phyloP scores from a whole-genome alignment of 1,140 invertebrate genomes.

The Formica selysi region DNA sequence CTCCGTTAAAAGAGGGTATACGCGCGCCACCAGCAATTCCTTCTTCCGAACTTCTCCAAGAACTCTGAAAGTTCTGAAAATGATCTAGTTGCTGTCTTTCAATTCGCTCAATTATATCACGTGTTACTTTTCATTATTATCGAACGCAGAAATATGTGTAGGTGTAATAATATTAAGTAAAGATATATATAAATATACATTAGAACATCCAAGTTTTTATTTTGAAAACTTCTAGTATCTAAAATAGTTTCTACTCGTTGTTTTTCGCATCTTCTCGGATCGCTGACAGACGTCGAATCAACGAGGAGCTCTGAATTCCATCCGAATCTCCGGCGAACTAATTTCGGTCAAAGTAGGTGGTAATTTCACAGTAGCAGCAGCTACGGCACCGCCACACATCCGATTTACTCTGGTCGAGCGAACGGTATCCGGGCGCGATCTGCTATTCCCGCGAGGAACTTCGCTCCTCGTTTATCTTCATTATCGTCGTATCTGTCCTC shows the following conservation, averaged over 20 bases:
- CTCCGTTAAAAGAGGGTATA: conserved; percentile 40
- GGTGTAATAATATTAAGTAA: no score
- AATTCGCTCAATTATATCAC: background rate
- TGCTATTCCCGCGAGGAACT: conserved; percentile 73
- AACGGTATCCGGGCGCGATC: conserved; percentile 66
- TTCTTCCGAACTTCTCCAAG: conserved; percentile 7
- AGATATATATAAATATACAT: no score
- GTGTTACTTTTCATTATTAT: background rate
- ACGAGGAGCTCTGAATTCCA: background rate
- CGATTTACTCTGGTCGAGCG: conserved; percentile 20
- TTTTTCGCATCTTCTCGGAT: background rate
- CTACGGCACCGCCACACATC: conserved; percentile 34
- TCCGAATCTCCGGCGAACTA: conserved; percentile 28
- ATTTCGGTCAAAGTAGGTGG: conserved; percentile 54
- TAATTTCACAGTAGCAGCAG: conserved; percentile 45
- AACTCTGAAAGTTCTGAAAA: conserved; percentile 28
- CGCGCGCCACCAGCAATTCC: conserved; percentile 36
- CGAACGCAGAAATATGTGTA: no score
- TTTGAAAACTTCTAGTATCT: no score
- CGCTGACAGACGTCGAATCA: background rate
- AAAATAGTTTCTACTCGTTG: background rate
- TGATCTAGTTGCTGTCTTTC: background rate
- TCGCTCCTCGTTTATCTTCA: conserved; percentile 76
- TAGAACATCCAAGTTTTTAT: no score
- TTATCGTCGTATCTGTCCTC: conserved; percentile 73